A percentile compares a stretch with the other conserved stretches of the same genome.
Conservation (phyloP, 2,797 vertebrate species). For the Anableps anableps region DNA sequence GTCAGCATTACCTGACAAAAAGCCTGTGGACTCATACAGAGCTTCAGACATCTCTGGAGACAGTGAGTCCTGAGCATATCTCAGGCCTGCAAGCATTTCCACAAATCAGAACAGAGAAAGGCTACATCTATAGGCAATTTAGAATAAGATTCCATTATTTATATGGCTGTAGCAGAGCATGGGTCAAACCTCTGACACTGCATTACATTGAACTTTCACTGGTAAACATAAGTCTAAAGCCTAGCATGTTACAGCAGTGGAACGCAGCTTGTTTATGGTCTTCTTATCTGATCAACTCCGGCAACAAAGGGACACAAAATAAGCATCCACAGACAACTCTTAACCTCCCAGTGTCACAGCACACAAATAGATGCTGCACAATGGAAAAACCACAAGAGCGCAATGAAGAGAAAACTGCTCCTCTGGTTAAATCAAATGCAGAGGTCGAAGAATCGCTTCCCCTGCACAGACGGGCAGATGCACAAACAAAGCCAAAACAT, state of each 20-base stretch:
- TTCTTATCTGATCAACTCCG: slow-evolving; percentile 6
- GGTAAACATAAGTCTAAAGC: slow-evolving; percentile 4
- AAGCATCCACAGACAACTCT: slow-evolving; percentile 27
- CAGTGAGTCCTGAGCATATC: slow-evolving; percentile 13
- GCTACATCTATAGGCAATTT: slow-evolving; percentile 27
- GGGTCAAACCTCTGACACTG: slow-evolving; percentile 1
- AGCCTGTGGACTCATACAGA: slow-evolving; percentile 47
- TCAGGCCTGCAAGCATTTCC: slow-evolving; percentile 6
- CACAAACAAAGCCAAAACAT: not conserved
- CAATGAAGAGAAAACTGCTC: slow-evolving; percentile 32
- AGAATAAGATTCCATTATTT: slow-evolving; percentile 21
- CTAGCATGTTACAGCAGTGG: not conserved
- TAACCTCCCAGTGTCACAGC: slow-evolving; percentile 24
- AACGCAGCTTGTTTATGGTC: slow-evolving; percentile 13
- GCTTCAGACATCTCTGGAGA: slow-evolving; percentile 30
- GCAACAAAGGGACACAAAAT: slow-evolving; percentile 25
- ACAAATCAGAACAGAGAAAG: slow-evolving; percentile 7
- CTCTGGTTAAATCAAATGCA: slow-evolving; percentile 40
- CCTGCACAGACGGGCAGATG: not conserved
- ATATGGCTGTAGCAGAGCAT: slow-evolving; percentile 19
- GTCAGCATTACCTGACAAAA: slow-evolving; percentile 54
- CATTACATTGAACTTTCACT: not conserved
- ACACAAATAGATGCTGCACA: slow-evolving; percentile 12
- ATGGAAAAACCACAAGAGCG: slow-evolving; percentile 32
- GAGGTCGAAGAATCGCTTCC: slow-evolving; percentile 33